Percentiles rank a stretch among this genome's conserved stretches.
phyloP scores from a whole-genome alignment of 2,797 vertebrate species.

The Discoglossus pictus region DNA sequence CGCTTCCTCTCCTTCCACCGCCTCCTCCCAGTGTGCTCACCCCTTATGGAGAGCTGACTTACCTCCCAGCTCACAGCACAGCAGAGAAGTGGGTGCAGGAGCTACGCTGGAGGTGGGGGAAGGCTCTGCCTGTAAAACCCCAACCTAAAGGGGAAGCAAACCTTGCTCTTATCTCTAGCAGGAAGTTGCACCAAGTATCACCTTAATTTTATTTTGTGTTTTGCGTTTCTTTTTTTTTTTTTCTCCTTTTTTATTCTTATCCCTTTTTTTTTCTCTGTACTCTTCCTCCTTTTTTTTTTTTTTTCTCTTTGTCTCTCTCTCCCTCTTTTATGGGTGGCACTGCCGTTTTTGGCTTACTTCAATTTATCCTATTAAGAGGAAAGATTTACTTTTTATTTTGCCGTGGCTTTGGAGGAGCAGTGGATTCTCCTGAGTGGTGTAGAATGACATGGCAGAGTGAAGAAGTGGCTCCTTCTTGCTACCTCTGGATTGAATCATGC shows the following conservation, averaged over 20 bases:
- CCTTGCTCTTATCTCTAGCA: slow-evolving; percentile 49
- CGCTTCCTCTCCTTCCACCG: slow-evolving; percentile 58
- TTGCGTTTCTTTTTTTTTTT: slow-evolving; percentile 17
- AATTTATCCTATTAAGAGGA: slow-evolving; percentile 60
- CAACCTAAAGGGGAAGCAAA: slow-evolving; percentile 43
- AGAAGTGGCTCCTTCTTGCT: slow-evolving; percentile 6
- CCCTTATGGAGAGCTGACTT: slow-evolving; percentile 37
- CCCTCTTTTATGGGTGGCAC: slow-evolving; percentile 60
- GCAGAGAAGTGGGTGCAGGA: slow-evolving; percentile 48
- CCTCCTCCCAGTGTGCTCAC: slow-evolving; percentile 43
- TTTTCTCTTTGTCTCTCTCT: slow-evolving; percentile 2
- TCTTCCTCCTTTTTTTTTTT: background rate
- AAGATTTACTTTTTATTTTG: slow-evolving; percentile 62
- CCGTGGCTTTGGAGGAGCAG: slow-evolving; percentile 4
- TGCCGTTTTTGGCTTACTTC: slow-evolving; percentile 69
- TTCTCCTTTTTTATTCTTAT: background rate
- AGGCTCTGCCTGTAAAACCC: slow-evolving; percentile 47
- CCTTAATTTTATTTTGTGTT: slow-evolving; percentile 50
- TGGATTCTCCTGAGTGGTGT: slow-evolving; percentile 27
- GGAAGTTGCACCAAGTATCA: slow-evolving; percentile 50
- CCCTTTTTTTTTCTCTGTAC: background rate
- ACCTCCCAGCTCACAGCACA: slow-evolving; percentile 34
- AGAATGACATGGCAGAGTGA: slow-evolving; percentile 14
- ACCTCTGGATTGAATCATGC: slow-evolving; percentile 17
- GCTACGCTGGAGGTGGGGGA: slow-evolving; percentile 39